These are phyloP conservation scores for Platycnemis pennipes DNA, from an alignment of 2,888 invertebrate species.

Conservation along the genomic window DNA sequence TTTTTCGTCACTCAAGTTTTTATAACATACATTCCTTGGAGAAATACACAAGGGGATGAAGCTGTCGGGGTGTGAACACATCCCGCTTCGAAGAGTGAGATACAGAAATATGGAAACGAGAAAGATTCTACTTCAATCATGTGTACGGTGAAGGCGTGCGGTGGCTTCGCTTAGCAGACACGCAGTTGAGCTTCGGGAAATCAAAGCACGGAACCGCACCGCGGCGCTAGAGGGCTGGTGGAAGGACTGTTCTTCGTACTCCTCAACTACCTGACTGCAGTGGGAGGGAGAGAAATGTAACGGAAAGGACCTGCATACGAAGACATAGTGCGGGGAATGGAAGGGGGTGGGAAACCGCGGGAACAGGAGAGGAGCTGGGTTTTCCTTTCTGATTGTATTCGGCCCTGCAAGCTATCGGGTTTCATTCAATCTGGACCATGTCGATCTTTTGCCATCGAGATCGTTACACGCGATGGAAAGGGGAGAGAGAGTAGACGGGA, in stretches of 20 bases:
- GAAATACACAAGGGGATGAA: background rate
- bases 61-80: background rate
- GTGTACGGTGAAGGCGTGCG: background rate
- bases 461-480: slow-evolving; percentile 53
- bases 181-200: background rate
- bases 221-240: background rate
- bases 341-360: background rate
- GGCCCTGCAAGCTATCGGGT: slow-evolving; percentile 60
- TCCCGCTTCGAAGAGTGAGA: background rate
- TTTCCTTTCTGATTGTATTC: slow-evolving; percentile 57
- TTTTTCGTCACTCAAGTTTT: no score
- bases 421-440: slow-evolving; percentile 65
- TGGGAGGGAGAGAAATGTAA: background rate
- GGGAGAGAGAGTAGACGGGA: background rate
- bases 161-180: background rate
- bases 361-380: slow-evolving; percentile 28
- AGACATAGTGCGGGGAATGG: background rate
- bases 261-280: slow-evolving; percentile 4
- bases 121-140: background rate
- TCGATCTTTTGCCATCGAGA: slow-evolving; percentile 67
- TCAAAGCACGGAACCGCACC: background rate
- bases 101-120: background rate
- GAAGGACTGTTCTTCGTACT: background rate
- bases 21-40: no score
- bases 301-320: background rate